Percentiles rank a stretch among this genome's conserved stretches.
Conservation (phyloP, 2,113 vertebrate genomes). For the Pachypanchax playfairii region DNA sequence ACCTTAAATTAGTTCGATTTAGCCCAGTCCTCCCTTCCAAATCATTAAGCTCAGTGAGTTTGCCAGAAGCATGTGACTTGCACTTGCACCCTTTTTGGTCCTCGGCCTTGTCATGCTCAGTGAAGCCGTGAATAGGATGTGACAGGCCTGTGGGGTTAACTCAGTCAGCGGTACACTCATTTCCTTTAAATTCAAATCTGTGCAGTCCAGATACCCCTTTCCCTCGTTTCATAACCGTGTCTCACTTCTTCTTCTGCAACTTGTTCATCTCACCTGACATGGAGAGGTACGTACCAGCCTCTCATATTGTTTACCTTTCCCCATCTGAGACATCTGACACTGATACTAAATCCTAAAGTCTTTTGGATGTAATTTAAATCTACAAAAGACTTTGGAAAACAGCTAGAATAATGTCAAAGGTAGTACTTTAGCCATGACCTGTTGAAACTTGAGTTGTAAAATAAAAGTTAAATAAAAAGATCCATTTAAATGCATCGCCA, state of each 20-base stretch:
- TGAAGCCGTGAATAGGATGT: constrained; percentile 77
- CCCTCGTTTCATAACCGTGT: constrained; percentile 24
- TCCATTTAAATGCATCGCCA: constrained; percentile 2
- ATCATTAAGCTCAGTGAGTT: constrained; percentile 62
- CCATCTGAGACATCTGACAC: constrained; percentile 35
- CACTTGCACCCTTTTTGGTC: constrained; percentile 58
- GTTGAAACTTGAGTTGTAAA: constrained; percentile 3
- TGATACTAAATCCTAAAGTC: constrained; percentile 19
- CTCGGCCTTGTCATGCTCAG: constrained; percentile 69
- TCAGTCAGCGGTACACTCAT: constrained; percentile 63
- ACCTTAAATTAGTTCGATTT: constrained; percentile 64
- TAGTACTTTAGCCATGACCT: constrained; percentile 11
- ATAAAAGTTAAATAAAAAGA: not conserved
- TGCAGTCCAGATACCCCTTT: constrained; percentile 41
- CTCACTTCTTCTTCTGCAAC: constrained; percentile 33
- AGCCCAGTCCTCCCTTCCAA: constrained; percentile 51
- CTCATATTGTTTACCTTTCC: constrained; percentile 15
- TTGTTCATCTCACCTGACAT: constrained; percentile 52
- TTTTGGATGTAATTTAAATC: constrained; percentile 51
- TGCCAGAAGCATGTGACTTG: constrained; percentile 72
- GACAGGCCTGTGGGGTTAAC: constrained; percentile 77
- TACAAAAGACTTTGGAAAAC: constrained; percentile 50
- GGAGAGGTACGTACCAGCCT: constrained; percentile 9
- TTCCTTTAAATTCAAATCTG: constrained; percentile 62
- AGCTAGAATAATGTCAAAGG: constrained; percentile 23